Evolutionary conservation across 2,888 invertebrate genomes (phyloP).

Genomic region (Brachypalpus laphriformis): DNA sequence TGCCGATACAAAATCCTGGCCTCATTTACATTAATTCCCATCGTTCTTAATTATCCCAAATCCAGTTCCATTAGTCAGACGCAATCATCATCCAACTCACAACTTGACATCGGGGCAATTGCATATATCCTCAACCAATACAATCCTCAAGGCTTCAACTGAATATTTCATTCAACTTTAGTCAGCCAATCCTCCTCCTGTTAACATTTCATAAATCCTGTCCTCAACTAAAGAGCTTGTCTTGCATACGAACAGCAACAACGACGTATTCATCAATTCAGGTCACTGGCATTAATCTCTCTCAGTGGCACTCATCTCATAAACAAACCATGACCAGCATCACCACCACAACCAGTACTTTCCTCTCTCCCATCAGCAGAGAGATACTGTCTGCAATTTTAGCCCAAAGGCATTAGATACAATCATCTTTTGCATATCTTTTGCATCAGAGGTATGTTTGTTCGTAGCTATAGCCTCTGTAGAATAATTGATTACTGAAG

Average conservation of each 20-base stretch:
- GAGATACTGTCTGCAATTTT: slow-evolving; percentile 54
- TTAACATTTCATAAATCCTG: slow-evolving; percentile 62
- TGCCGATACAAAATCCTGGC: not conserved
- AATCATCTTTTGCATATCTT: slow-evolving; percentile 66
- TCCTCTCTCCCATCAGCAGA: not conserved
- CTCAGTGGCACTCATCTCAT: slow-evolving; percentile 58
- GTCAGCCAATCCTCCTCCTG: slow-evolving; percentile 10
- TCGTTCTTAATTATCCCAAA: not conserved
- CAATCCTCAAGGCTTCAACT: slow-evolving; percentile 1
- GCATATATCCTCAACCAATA: not conserved
- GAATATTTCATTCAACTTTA: slow-evolving; percentile 34
- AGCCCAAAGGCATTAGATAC: slow-evolving; percentile 49
- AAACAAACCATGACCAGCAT: slow-evolving; percentile 54
- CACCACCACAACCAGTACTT: not conserved
- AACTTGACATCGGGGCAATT: not conserved
- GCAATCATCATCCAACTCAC: not conserved
- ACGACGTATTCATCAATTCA: slow-evolving; percentile 53
- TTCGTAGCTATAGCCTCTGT: slow-evolving; percentile 10
- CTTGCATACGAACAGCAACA: slow-evolving; percentile 16
- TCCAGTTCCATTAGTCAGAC: not conserved
- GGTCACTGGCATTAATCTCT: slow-evolving; percentile 64
- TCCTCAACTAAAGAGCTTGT: slow-evolving; percentile 23
- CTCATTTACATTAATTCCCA: not conserved
- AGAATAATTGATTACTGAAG: slow-evolving; percentile 68
- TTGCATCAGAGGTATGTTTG: slow-evolving; percentile 44